Evolutionary conservation across 2,888 invertebrate species (phyloP).

Genomic region (Cryptus armator): DNA sequence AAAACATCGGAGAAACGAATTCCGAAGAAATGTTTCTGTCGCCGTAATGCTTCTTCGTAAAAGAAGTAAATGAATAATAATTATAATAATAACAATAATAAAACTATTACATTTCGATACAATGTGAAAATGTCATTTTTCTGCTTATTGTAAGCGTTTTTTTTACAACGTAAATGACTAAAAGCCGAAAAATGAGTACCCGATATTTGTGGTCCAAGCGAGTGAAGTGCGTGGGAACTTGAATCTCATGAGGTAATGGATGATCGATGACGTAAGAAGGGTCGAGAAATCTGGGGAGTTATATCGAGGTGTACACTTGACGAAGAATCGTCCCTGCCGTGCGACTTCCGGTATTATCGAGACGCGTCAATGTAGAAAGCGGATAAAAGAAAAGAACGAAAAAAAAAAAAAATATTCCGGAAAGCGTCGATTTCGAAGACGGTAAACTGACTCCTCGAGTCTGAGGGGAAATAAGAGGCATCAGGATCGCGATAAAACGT

Average conservation of each 20-base stretch:
- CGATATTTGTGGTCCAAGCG: neutral
- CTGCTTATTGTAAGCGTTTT: no score
- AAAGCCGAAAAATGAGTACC: no score
- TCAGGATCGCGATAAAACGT: slow-evolving; percentile 37
- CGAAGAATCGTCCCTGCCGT: neutral
- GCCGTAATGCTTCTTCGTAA: no score
- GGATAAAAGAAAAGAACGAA: neutral
- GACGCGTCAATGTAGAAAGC: neutral
- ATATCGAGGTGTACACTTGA: neutral
- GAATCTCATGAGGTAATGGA: slow-evolving; percentile 10
- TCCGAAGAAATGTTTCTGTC: no score
- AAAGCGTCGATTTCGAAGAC: slow-evolving; percentile 27
- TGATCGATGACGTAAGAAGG: slow-evolving; percentile 26
- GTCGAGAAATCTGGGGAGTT: slow-evolving; percentile 1
- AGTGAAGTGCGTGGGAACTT: slow-evolving; percentile 14
- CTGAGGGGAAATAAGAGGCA: slow-evolving; percentile 27
- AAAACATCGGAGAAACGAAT: no score
- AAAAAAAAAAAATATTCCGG: slow-evolving; percentile 7
- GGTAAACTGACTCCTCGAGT: slow-evolving; percentile 9
- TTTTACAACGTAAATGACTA: no score
- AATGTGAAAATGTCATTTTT: no score
- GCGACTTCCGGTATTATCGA: slow-evolving; percentile 33
- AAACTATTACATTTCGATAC: no score
- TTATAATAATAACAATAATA: no score
- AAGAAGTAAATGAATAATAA: no score